Percentiles rank a stretch among this genome's conserved stretches.
Evolutionary conservation across 1,140 invertebrate genomes (phyloP).

Genomic region (Nautilus pompilius): DNA sequence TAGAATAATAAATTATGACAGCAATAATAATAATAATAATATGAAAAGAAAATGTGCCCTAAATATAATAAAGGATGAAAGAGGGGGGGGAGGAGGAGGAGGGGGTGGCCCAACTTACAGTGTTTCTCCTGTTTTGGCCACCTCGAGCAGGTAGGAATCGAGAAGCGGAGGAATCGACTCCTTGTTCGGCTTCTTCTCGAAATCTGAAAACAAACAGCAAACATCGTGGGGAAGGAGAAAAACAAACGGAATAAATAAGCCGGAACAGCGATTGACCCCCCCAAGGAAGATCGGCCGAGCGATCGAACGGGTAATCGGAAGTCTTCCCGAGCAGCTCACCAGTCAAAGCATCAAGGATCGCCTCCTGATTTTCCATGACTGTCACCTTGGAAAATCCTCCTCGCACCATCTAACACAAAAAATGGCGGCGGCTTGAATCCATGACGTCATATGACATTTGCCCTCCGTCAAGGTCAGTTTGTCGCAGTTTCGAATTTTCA

Average conservation of each 20-base stretch:
- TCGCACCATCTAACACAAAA: not conserved
- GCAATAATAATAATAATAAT: too few species aligned
- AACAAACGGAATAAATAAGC: not conserved
- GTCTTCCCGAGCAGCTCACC: slow-evolving; percentile 19
- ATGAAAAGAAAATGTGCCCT: too few species aligned
- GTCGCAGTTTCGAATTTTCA: too few species aligned
- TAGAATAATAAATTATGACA: too few species aligned
- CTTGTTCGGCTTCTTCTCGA: slow-evolving; percentile 76
- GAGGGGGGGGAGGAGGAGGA: too few species aligned
- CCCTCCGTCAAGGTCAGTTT: too few species aligned
- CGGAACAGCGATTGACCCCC: too few species aligned
- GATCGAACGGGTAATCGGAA: too few species aligned
- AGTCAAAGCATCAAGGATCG: slow-evolving; percentile 43
- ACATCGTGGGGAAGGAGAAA: not conserved
- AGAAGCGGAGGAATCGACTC: slow-evolving; percentile 75
- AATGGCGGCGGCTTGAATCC: not conserved
- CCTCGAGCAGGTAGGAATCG: slow-evolving; percentile 84
- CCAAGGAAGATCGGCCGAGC: not conserved
- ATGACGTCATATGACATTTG: slow-evolving; percentile 6
- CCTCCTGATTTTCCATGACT: slow-evolving; percentile 47
- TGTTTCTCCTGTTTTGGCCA: slow-evolving; percentile 91
- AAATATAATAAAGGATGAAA: too few species aligned
- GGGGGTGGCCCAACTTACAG: too few species aligned
- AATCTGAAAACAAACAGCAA: slow-evolving; percentile 60
- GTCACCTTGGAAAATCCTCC: not conserved